Conservation (phyloP, 23 tunicate genomes). For the Halocynthia roretzi region DNA sequence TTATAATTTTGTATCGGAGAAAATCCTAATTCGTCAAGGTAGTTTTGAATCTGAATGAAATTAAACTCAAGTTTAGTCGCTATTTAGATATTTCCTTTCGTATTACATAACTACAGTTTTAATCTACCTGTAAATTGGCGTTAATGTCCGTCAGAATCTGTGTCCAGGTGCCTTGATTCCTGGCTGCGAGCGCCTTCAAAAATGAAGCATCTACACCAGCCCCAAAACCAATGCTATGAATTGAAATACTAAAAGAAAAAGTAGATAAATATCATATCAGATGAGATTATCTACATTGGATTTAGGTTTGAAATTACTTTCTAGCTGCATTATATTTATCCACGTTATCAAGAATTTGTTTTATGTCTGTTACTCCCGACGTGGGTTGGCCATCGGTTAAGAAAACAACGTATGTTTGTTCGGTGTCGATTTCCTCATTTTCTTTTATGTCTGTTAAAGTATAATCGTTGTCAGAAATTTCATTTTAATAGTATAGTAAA, state of each 20-base stretch:
- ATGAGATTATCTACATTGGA: neutral
- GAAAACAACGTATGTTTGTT: slow-evolving; percentile 3
- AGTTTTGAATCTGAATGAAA: slow-evolving; percentile 2
- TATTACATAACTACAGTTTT: no score
- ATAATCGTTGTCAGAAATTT: no score
- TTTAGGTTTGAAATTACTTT: slow-evolving; percentile 10
- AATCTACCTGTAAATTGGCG: slow-evolving; percentile 9
- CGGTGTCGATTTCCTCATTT: no score
- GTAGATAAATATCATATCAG: neutral
- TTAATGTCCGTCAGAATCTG: slow-evolving; percentile 9
- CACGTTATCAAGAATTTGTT: neutral
- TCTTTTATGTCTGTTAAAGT: no score
- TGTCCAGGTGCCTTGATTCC: slow-evolving; percentile 14
- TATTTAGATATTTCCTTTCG: neutral
- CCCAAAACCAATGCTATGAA: slow-evolving; percentile 10
- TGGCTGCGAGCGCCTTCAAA: slow-evolving; percentile 3
- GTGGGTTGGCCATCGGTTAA: slow-evolving; percentile 15
- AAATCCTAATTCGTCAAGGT: slow-evolving; percentile 5
- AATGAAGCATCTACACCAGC: slow-evolving; percentile 2
- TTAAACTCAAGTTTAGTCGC: no score
- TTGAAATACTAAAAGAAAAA: neutral
- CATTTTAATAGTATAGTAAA: no score
- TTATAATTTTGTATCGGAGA: neutral
- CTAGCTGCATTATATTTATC: neutral
- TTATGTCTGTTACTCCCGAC: neutral